Evolutionary conservation across 2,797 vertebrate species (phyloP).

Genomic region (Pogonophryne albipinna): DNA sequence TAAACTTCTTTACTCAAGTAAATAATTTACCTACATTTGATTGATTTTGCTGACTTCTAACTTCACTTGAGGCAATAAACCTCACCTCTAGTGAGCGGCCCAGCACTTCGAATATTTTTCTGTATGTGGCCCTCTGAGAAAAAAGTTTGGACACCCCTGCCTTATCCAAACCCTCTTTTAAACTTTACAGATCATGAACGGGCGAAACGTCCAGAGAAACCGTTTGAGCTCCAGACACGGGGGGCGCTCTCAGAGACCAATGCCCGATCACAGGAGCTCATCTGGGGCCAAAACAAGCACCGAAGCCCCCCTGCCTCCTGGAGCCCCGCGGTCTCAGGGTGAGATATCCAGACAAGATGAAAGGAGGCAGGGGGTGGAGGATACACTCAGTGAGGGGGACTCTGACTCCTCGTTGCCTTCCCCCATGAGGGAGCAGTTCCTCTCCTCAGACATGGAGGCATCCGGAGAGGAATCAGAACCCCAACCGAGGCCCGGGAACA

Average conservation of each 20-base stretch:
- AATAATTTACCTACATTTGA: too few relatives aligned
- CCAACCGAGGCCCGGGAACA: conserved; percentile 38
- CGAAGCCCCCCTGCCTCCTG: conserved; percentile 42
- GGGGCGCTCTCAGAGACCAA: conserved; percentile 45
- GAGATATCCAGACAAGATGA: conserved; percentile 33
- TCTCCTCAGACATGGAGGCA: conserved; percentile 68
- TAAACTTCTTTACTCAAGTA: too few relatives aligned
- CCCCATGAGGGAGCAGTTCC: conserved; percentile 59
- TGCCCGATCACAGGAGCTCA: conserved; percentile 76
- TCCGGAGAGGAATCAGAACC: conserved; percentile 75
- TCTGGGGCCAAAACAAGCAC: conserved; percentile 64
- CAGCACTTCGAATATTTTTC: too few relatives aligned
- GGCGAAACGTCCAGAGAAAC: conserved; percentile 72
- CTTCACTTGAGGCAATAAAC: too few relatives aligned
- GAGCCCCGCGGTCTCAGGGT: conserved; percentile 17
- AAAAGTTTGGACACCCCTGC: too few relatives aligned
- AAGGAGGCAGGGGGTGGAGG: conserved; percentile 39
- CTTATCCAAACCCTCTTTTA: neutral
- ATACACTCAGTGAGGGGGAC: conserved; percentile 57
- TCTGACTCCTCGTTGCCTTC: conserved; percentile 77
- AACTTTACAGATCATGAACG: conserved; percentile 69
- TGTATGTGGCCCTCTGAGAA: too few relatives aligned
- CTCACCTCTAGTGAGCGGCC: too few relatives aligned
- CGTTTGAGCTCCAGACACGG: conserved; percentile 31
- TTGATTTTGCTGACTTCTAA: too few relatives aligned